phyloP scores from a whole-genome alignment of 2,888 invertebrate species.

The Alviniconcha strummeri region DNA sequence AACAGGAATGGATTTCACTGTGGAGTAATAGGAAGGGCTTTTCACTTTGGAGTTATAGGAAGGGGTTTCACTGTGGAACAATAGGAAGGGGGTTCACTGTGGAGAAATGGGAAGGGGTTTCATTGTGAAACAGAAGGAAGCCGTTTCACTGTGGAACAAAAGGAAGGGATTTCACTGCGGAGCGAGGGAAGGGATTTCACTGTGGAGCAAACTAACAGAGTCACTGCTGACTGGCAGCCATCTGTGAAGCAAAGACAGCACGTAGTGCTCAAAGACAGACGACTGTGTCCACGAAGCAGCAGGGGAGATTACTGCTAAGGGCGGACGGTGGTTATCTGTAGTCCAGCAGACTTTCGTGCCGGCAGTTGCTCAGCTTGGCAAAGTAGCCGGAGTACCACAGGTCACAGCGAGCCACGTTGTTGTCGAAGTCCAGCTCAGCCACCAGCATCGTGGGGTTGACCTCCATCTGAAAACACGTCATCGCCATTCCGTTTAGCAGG shows the following conservation, averaged over 20 bases:
- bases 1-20: no score
- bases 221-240: no score
- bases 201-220: neutral
- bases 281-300: neutral
- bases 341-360: constrained; percentile 50
- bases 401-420: constrained; percentile 91
- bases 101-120: no score
- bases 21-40: no score
- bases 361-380: constrained; percentile 79
- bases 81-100: no score
- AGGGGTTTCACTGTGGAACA: no score
- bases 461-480: constrained; percentile 78
- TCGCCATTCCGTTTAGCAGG: neutral
- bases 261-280: no score
- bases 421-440: constrained; percentile 92
- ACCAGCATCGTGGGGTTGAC: constrained; percentile 95
- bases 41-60: no score
- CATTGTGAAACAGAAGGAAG: no score
- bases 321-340: constrained; percentile 24
- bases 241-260: no score
- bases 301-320: neutral
- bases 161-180: neutral
- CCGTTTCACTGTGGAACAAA: neutral
- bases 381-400: constrained; percentile 79
- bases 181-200: neutral